phyloP scores from a whole-genome alignment of 2,888 invertebrate genomes.

The Pollenia griseotomentosa region DNA sequence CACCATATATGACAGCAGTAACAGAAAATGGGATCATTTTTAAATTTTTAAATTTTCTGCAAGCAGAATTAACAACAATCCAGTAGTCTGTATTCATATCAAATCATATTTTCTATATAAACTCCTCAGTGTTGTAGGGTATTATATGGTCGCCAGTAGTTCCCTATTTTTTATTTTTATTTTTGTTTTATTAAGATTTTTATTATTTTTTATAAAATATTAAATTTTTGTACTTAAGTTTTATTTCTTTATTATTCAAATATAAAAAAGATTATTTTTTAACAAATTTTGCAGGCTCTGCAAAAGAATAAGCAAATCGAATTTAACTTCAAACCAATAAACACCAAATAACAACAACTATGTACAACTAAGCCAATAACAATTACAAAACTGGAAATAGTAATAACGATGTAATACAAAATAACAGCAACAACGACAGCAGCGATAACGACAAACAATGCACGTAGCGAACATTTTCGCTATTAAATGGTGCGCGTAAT shows the following conservation, averaged over 20 bases:
- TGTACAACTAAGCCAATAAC: neutral
- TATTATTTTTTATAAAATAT: no score
- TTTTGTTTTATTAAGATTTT: no score
- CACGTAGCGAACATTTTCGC: slow-evolving; percentile 44
- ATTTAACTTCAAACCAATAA: slow-evolving; percentile 4
- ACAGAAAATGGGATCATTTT: no score
- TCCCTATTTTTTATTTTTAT: no score
- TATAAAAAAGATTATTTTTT: neutral
- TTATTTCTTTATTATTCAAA: neutral
- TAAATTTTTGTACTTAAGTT: no score
- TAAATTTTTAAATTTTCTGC: no score
- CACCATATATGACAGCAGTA: no score
- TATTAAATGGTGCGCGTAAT: slow-evolving; percentile 65
- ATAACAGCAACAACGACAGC: neutral
- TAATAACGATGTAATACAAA: slow-evolving; percentile 10
- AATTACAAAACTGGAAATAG: neutral
- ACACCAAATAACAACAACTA: slow-evolving; percentile 11
- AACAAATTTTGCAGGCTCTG: slow-evolving; percentile 7
- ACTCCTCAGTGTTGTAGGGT: no score
- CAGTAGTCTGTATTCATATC: no score
- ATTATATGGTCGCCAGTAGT: no score
- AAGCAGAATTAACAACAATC: no score
- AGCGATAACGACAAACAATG: neutral
- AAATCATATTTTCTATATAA: no score
- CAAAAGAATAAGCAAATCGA: slow-evolving; percentile 1